These are phyloP conservation scores for Pantherophis guttatus DNA, from an alignment of 2,113 vertebrate species.

Conservation along the genomic window DNA sequence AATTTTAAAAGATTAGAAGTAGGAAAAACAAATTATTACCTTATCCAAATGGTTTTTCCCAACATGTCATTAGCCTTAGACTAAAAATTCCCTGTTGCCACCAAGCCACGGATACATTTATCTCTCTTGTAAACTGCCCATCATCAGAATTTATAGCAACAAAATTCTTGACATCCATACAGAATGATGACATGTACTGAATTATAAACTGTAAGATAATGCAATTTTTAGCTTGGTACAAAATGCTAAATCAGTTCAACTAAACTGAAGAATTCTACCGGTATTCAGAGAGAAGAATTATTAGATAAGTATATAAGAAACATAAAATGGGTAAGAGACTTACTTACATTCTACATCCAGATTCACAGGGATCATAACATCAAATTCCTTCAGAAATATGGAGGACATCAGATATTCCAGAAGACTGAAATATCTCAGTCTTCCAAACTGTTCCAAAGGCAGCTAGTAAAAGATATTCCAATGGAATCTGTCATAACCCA, in stretches of 20 bases:
- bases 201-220: not conserved
- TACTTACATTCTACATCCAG: not conserved
- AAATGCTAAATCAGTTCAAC: slow-evolving; percentile 9
- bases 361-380: not conserved
- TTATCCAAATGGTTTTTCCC: not conserved
- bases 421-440: not conserved
- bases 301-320: not conserved
- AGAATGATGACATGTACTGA: not conserved
- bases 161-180: not conserved
- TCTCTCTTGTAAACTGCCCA: not conserved
- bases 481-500: not conserved
- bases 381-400: not conserved
- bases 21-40: not conserved
- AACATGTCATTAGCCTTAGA: not conserved
- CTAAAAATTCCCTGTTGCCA: too few species aligned
- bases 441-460: not conserved
- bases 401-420: not conserved
- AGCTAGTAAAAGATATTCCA: not conserved
- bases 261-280: not conserved
- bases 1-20: not conserved
- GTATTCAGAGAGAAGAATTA: not conserved
- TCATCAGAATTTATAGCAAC: not conserved
- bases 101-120: not conserved
- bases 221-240: not conserved
- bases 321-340: not conserved